A percentile compares a stretch with the other conserved stretches of the same genome.
These are phyloP conservation scores for Glandiceps talaboti DNA, from an alignment of 53 echinoderm and acorn worm genomes.

Conservation along the genomic window DNA sequence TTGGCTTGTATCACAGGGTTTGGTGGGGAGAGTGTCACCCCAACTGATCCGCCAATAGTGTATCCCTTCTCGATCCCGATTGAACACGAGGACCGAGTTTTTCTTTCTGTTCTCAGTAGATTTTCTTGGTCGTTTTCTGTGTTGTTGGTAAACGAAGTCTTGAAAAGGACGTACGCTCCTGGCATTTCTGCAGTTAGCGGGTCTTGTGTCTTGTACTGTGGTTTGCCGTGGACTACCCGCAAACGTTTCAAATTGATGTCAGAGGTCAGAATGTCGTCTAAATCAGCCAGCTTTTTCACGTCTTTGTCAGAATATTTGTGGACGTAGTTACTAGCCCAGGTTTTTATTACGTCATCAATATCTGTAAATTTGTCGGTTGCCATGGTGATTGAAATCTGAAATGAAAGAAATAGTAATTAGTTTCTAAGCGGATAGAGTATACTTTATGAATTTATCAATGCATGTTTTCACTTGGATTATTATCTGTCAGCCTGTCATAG, in stretches of 20 bases:
- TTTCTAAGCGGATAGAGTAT: no score
- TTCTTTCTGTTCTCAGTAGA: neutral
- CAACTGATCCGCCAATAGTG: neutral
- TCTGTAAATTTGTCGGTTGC: neutral
- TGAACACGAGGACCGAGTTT: neutral
- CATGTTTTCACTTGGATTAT: no score
- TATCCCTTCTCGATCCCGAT: neutral
- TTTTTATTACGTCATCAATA: neutral
- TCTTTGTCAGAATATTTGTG: neutral
- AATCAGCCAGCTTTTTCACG: neutral
- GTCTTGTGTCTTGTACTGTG: neutral
- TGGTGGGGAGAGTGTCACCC: neutral
- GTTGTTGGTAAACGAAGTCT: neutral
- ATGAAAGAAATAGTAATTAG: neutral
- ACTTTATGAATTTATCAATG: no score
- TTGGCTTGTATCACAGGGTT: neutral
- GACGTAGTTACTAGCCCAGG: neutral
- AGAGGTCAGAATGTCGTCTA: neutral
- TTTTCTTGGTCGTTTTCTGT: neutral
- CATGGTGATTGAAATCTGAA: neutral
- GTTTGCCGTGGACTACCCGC: neutral
- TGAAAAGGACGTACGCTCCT: neutral
- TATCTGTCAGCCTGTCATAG: no score
- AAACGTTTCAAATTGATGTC: neutral
- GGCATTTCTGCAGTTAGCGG: neutral